Evolutionary conservation across 2,113 vertebrate genomes (phyloP), one percentile per base, ranked within the genome.

Genomic region (Dromas ardeola): DNA sequence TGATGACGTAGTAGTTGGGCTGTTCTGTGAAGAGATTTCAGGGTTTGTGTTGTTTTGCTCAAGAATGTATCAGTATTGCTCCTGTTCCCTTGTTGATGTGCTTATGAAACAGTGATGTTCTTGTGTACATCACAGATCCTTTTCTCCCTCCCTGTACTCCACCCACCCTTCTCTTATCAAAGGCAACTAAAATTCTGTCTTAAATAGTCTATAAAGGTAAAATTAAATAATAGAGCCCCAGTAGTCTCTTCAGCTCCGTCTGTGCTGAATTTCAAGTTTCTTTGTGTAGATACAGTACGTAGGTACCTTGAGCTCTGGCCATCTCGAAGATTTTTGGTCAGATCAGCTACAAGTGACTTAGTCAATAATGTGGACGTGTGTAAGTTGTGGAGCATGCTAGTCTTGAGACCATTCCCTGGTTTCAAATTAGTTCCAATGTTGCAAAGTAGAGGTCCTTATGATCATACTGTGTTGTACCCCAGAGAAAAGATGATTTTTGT

Each of bases 351-450:
- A 58, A 20, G 17, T 32, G 8, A 26, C 56, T 50, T 62, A 53
- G 38, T 21, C 65, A 45, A 36, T 55, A 59, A 32, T 16, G 5
- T 47, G 15, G 32, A 26, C 0, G 0, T 23, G 11, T 58, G 30
- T 62, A 53, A 34, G 9, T 2, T 69, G 38, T 53, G 42, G 22
- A 47, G 40, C 45, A 19, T 59, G 15, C 11, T n/a, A 22, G 19
- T 6, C 40, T 83, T 11, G 8, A 86, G 27, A 71, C 13, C 52
- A 6, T 61, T 69, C 11, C 34, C 40, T 93, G 40, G 6, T 36
- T 90, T 92, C 58, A 86, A 36, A 80, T 40, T 19, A 65, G 18
- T 80, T 21, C 10, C 52, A 27, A 13, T 0, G 2, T 30, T 73
- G 71, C 22, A 38, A 56, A 91, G 38, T 53, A 74, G 11, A 10